phyloP scores from a whole-genome alignment of 1,140 invertebrate species.

The Dreissena rostriformis region DNA sequence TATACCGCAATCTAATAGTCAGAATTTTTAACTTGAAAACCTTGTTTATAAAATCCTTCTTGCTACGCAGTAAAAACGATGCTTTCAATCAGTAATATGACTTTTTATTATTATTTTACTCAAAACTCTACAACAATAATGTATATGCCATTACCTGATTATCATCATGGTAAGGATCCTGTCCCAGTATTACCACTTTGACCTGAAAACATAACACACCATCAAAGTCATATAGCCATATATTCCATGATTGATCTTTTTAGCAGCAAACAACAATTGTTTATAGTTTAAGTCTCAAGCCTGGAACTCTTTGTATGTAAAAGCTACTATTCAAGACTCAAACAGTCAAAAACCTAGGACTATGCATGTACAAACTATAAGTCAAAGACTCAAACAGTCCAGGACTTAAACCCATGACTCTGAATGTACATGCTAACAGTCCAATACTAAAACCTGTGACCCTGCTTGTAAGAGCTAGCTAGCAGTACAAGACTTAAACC shows the following conservation, averaged over 20 bases:
- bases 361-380: background rate
- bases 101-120: background rate
- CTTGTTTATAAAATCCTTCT: background rate
- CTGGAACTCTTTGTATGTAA: background rate
- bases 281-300: background rate
- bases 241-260: background rate
- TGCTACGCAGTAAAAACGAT: background rate
- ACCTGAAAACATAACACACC: constrained; percentile 71
- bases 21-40: background rate
- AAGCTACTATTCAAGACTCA: background rate
- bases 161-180: constrained; percentile 86
- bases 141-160: constrained; percentile 72
- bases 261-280: background rate
- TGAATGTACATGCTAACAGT: background rate
- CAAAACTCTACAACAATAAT: background rate
- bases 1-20: background rate
- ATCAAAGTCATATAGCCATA: background rate
- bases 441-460: too few species aligned
- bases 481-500: too few species aligned
- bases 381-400: background rate
- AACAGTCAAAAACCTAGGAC: too few species aligned
- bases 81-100: too few species aligned
- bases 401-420: background rate
- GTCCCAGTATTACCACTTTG: constrained; percentile 84
- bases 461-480: too few species aligned